Evolutionary conservation across 2,888 invertebrate species (phyloP), one percentile per base, ranked within the genome.

Genomic region (Eupithecia abbreviata): DNA sequence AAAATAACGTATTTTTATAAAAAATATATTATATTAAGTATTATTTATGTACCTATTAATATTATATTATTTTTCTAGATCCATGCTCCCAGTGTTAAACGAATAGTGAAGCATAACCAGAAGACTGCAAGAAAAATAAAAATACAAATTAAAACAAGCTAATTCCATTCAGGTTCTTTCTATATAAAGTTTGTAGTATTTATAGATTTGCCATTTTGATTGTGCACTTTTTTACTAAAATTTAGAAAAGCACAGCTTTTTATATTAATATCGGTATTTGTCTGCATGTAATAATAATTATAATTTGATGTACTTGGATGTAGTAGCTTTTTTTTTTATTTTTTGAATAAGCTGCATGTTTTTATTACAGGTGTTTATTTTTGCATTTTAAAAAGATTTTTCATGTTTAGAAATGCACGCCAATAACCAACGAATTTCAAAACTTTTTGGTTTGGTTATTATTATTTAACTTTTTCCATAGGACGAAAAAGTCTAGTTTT

Each of bases 61-160:
- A n/a, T 58, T 45, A 76, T 69, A 78, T 77, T 78, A 73, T 74
- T 80, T 88, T 95, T 95, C 93, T 96, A 96, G 97, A 96, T 97
- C 97, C 94, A 97, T 97, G 96, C 97, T 97, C 95, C 97, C 97
- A 89, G 97, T 97, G 93, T 96, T 97, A 96, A 97, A 96, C 95
- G 97, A 97, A 96, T 97, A 96, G 96, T 91, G 95, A 91, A 93
- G 94, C 90, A 93, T 93, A 91, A 87, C 87, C 83, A 91, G 93
- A 95, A 94, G 94, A 94, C 94, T 95, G 94, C 94, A 91, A 92
- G 91, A 90, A 90, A 90, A 90, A 84, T 77, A 78, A 73, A 84
- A 79, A 85, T 83, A 86, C 84, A 83, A 85, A 84, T 88, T 86
- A 86, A 84, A 82, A 83, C 89, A 87, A 91, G 89, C 47, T 68